Conservation (phyloP, 2,888 invertebrate genomes). For the Lumbricus terrestris region DNA sequence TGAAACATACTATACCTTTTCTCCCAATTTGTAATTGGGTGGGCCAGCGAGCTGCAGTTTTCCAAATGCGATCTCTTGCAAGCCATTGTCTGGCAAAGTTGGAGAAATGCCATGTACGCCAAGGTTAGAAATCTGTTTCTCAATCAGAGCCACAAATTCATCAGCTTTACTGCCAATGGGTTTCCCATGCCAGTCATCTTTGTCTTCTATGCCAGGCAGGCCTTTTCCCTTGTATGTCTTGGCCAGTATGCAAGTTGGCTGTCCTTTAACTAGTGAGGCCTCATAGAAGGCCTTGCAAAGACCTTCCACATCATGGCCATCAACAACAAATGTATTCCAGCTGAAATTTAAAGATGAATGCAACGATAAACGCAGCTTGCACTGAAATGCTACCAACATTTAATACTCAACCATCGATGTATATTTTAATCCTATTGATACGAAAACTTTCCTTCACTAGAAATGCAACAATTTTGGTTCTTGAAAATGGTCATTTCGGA, state of each 20-base stretch:
- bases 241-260: slow-evolving; percentile 89
- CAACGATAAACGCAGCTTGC: neutral
- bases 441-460: neutral
- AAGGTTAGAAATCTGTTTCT: slow-evolving; percentile 70
- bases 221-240: slow-evolving; percentile 90
- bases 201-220: slow-evolving; percentile 77
- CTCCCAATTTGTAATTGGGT: slow-evolving; percentile 73
- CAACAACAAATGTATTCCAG: slow-evolving; percentile 69
- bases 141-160: slow-evolving; percentile 63
- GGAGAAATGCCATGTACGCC: slow-evolving; percentile 68
- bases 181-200: slow-evolving; percentile 97
- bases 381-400: neutral
- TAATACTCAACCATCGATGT: neutral
- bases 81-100: slow-evolving; percentile 68
- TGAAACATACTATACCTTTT: slow-evolving; percentile 54
- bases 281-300: slow-evolving; percentile 80
- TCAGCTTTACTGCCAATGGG: slow-evolving; percentile 81
- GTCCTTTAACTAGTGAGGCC: slow-evolving; percentile 68
- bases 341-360: slow-evolving; percentile 41
- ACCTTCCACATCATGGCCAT: slow-evolving; percentile 92
- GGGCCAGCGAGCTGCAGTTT: slow-evolving; percentile 75
- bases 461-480: too few species aligned
- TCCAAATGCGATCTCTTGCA: slow-evolving; percentile 71
- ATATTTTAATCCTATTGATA: neutral
- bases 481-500: too few species aligned